phyloP scores from a whole-genome alignment of 2,113 vertebrate genomes.

The Cryptotis parvus region DNA sequence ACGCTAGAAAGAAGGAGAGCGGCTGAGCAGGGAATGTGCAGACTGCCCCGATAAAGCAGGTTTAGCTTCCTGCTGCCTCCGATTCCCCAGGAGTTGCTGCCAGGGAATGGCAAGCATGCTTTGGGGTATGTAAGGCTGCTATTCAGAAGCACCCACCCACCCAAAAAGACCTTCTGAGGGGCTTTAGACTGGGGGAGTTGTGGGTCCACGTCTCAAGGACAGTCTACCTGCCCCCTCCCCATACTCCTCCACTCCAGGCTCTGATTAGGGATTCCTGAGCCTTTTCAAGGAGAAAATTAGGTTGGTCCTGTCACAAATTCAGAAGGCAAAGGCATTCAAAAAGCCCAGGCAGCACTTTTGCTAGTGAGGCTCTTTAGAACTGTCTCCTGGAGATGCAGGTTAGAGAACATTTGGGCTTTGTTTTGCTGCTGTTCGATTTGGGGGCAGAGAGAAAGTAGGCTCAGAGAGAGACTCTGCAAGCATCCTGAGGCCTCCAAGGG shows the following conservation, averaged over 20 bases:
- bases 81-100: not conserved
- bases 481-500: not conserved
- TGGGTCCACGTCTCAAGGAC: not conserved
- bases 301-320: not conserved
- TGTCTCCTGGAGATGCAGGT: not conserved
- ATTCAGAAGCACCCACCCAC: slow-evolving; percentile 32
- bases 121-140: slow-evolving; percentile 41
- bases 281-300: not conserved
- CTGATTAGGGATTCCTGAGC: not conserved
- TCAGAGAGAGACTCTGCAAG: not conserved
- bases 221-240: not conserved
- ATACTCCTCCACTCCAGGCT: not conserved
- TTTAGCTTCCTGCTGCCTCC: slow-evolving; percentile 72
- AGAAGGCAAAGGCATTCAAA: slow-evolving; percentile 49
- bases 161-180: not conserved
- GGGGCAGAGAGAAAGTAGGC: no score
- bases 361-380: not conserved
- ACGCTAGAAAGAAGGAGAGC: slow-evolving; percentile 42
- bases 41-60: slow-evolving; percentile 68
- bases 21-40: slow-evolving; percentile 54
- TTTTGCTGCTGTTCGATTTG: not conserved
- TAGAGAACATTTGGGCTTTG: not conserved
- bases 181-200: not conserved
- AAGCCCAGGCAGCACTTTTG: not conserved
- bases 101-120: slow-evolving; percentile 31